These are phyloP conservation scores for Galeopterus variegatus DNA, from an alignment of 2,113 vertebrate species.

Conservation along the genomic window DNA sequence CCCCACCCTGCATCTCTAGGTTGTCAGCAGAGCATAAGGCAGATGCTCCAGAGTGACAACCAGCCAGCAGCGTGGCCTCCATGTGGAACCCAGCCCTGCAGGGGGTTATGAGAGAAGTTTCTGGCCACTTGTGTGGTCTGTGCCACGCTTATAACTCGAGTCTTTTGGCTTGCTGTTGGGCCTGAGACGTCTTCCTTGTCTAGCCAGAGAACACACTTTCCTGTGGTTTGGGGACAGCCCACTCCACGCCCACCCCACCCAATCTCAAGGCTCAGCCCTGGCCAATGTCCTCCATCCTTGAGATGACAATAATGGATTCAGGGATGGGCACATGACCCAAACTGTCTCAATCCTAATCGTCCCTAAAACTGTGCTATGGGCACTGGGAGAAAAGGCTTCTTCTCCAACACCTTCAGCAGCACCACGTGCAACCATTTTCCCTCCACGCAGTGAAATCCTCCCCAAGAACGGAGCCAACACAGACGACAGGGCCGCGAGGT, in stretches of 20 bases:
- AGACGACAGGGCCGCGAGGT: neutral
- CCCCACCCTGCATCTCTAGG: neutral
- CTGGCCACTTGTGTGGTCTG: neutral
- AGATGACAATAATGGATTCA: neutral
- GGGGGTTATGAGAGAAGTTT: neutral
- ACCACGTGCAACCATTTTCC: neutral
- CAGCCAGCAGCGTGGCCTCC: neutral
- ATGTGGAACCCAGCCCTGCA: neutral
- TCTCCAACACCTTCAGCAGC: too few relatives aligned
- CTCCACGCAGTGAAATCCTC: neutral
- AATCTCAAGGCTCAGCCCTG: neutral
- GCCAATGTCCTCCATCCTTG: neutral
- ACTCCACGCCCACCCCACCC: neutral
- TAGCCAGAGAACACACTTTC: neutral
- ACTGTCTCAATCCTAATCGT: neutral
- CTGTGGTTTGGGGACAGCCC: neutral
- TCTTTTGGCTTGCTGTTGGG: neutral
- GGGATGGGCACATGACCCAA: neutral
- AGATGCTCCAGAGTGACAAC: neutral
- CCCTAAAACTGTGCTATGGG: neutral
- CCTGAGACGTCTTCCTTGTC: neutral
- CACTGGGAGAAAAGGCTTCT: neutral
- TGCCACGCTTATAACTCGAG: too few relatives aligned
- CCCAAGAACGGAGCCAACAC: fast-evolving
- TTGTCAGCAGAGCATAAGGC: neutral